These are phyloP conservation scores for Drosophila colorata DNA, from an alignment of 2,888 invertebrate genomes.

Conservation along the genomic window DNA sequence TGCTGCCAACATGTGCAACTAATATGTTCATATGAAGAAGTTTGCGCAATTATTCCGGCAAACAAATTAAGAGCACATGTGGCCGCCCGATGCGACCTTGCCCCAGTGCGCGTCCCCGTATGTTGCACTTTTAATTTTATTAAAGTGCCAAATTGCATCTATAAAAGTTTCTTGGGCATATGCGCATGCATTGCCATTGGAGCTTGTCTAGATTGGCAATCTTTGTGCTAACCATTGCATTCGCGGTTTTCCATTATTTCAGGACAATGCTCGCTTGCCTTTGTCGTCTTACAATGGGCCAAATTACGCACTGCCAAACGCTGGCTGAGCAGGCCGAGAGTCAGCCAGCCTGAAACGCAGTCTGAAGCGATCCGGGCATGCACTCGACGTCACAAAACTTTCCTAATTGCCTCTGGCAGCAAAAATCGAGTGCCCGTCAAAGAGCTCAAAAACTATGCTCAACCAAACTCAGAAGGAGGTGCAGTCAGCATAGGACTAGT, in stretches of 20 bases:
- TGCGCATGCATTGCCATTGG: neutral
- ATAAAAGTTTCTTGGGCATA: slow-evolving; percentile 24
- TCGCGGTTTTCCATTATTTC: slow-evolving; percentile 36
- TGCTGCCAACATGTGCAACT: slow-evolving; percentile 52
- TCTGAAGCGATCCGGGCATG: slow-evolving; percentile 19
- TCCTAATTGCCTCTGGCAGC: slow-evolving; percentile 59
- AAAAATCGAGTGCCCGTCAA: slow-evolving; percentile 58
- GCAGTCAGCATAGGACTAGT: slow-evolving; percentile 12
- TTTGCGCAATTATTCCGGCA: slow-evolving; percentile 59
- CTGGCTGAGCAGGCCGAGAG: slow-evolving; percentile 5
- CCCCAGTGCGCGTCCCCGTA: neutral
- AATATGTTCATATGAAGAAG: slow-evolving; percentile 43
- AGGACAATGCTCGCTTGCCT: slow-evolving; percentile 30
- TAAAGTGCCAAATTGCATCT: slow-evolving; percentile 40
- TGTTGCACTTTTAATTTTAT: slow-evolving; percentile 41
- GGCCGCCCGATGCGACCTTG: slow-evolving; percentile 32
- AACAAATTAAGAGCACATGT: slow-evolving; percentile 63
- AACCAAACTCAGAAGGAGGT: slow-evolving; percentile 36
- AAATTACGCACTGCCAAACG: slow-evolving; percentile 31
- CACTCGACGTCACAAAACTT: slow-evolving; percentile 49
- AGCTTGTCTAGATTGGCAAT: slow-evolving; percentile 20
- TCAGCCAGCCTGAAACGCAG: slow-evolving; percentile 19
- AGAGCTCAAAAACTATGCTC: slow-evolving; percentile 39
- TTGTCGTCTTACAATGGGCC: slow-evolving; percentile 43
- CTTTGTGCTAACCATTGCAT: slow-evolving; percentile 9